Evolutionary conservation across 2,888 invertebrate species (phyloP), one percentile per base, ranked within the genome.

Genomic region (Zygaena filipendulae): DNA sequence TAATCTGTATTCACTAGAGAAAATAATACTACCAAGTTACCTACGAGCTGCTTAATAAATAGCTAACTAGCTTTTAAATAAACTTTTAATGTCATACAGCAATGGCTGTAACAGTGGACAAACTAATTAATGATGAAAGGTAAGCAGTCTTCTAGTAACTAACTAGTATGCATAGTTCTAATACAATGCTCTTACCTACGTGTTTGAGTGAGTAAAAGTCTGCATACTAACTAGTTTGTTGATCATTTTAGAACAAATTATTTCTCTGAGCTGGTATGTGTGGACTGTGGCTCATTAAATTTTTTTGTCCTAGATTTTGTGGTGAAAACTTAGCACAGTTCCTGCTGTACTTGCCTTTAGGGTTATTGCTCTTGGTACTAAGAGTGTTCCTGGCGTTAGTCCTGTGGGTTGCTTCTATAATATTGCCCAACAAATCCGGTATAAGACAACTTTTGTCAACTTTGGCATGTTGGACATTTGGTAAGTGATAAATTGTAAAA

Each of bases 391-490:
- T 84, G 46, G 82, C 77, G 2, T 48, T 84, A 40, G 49, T 82
- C 43, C 60, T 84, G 34, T 79, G 84, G 68, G 55, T 84, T 29
- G 71, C 83, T 18, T 81, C 82, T 27, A 82, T 82, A 42, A 60
- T 83, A 43, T 60, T 85, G 39, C 84, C 84, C 18, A 82, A 84
- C 47, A 80, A 82, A 42, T 79, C 80, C 25, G 68, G 79, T 7
- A 60, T 82, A 10, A 66, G 83, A 36, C 82, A 82, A 44, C 53
- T 84, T 49, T 49, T 84, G 23, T 80, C 82, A 9, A 82, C 82
- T 14, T 48, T 84, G n/a, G 80, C 85, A 10, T 83, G 83, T 42
- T 71, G 84, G 60, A 77, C 83, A 4, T 82, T 85, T 55, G 86
- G 86, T 62, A 68, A 10, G 20, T 26, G n/a, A n/a, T n/a, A n/a